Evolutionary conservation across 2,888 invertebrate genomes (phyloP).

Genomic region (Drosophila planitibia): DNA sequence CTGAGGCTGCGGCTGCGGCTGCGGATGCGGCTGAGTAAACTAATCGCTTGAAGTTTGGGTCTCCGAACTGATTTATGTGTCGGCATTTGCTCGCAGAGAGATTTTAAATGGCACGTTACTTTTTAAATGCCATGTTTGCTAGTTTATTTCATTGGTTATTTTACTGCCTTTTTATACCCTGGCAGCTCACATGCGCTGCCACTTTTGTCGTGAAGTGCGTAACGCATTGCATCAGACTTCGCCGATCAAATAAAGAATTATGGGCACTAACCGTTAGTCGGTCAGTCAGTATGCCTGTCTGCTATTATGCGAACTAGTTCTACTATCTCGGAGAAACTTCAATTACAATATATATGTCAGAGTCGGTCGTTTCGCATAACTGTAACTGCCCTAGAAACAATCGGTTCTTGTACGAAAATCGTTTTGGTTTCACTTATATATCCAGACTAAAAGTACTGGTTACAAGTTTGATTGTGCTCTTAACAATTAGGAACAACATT

Average conservation of each 20-base stretch:
- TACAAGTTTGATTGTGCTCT: neutral
- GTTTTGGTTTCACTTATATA: neutral
- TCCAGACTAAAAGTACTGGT: neutral
- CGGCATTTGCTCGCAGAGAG: constrained; percentile 47
- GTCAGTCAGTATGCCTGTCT: neutral
- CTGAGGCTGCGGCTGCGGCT: neutral
- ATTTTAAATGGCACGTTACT: constrained; percentile 53
- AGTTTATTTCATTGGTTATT: constrained; percentile 16
- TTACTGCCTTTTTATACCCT: neutral
- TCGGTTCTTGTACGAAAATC: neutral
- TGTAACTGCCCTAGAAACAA: neutral
- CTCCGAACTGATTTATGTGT: constrained; percentile 61
- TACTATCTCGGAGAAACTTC: neutral
- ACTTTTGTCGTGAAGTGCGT: neutral
- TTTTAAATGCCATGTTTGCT: constrained; percentile 50
- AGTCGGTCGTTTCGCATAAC: too few relatives aligned
- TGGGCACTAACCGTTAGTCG: too few relatives aligned
- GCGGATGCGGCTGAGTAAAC: neutral
- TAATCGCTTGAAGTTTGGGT: constrained; percentile 11
- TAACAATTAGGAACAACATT: neutral
- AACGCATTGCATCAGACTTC: neutral
- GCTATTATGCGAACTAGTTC: neutral
- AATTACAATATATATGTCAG: neutral
- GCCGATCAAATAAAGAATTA: neutral
- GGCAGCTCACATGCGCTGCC: neutral